Conservation (phyloP, 2,888 invertebrate species). For the Alcis repandata region DNA sequence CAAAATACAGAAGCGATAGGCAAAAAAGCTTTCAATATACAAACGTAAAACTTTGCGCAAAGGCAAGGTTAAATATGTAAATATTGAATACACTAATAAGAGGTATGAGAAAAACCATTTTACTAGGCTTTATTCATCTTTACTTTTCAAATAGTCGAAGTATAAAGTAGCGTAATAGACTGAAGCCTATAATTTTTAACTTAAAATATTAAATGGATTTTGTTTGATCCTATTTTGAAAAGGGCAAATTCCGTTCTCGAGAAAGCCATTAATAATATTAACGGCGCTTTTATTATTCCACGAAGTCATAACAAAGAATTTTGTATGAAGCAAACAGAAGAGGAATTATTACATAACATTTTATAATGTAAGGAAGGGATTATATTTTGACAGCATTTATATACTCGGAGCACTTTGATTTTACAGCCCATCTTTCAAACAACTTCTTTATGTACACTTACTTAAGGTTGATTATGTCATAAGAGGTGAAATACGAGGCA, state of each 20-base stretch:
- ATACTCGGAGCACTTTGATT: slow-evolving; percentile 26
- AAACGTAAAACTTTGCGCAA: too few species aligned
- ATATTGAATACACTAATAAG: too few species aligned
- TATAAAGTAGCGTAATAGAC: neutral
- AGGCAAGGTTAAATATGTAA: too few species aligned
- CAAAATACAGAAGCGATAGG: too few species aligned
- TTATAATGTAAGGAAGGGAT: slow-evolving; percentile 11
- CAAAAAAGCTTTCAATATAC: too few species aligned
- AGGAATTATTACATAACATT: slow-evolving; percentile 18
- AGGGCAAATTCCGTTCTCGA: slow-evolving; percentile 12
- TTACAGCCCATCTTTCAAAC: slow-evolving; percentile 35
- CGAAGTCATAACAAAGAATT: slow-evolving; percentile 24
- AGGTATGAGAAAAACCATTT: too few species aligned
- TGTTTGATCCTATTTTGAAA: slow-evolving; percentile 21
- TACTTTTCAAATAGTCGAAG: neutral
- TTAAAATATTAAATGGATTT: slow-evolving; percentile 13
- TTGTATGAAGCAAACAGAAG: slow-evolving; percentile 17
- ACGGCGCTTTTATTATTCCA: slow-evolving; percentile 23
- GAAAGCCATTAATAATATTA: slow-evolving; percentile 22
- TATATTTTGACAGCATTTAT: slow-evolving; percentile 12
- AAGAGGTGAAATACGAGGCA: slow-evolving; percentile 40
- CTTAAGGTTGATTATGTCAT: slow-evolving; percentile 43
- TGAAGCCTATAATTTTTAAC: slow-evolving; percentile 7
- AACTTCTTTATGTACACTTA: slow-evolving; percentile 32
- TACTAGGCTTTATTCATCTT: neutral